Base-by-base conservation (phyloP, 2,113 vertebrate species). In the Gulo gulo region DNA sequence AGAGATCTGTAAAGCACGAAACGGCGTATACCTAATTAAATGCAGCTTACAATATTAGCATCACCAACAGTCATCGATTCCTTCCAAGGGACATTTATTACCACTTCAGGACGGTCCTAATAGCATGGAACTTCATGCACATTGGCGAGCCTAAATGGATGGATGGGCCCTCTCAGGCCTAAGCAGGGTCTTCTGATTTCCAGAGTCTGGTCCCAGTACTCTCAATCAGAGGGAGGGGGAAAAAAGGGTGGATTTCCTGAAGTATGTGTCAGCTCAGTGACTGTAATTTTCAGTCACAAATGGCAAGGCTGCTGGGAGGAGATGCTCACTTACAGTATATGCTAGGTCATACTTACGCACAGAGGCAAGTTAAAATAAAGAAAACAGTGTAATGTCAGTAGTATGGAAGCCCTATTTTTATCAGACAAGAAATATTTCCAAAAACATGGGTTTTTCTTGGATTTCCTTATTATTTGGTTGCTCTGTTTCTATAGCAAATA, bases 401-500 rank as follows among this genome's bases (percentile, higher is more conserved):
- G 45, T 63, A 84, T 0, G 84, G 61, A 85, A 52, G 59, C 7
- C 23, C 59, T 84, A 36, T 50, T 88, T 88, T 87, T 83, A 47
- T 78, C 74, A 47, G 31, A 24, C 18, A 73, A 92, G 26, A 11
- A 83, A 84, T 88, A 78, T 59, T 93, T 93, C 21, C 10, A 39
- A 89, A 83, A 93, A 76, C 36, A 81, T n/a, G 74, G 31, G 34
- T 65, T 91, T 81, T 76, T 87, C 65, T 91, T 87, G 7, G 0
- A 31, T 67, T 88, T 88, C 31, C 59, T 86, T 76, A 13, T 42
- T 42, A 74, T 52, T 55, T 83, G 34, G 34, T 82, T 82, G 24
- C 18, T 96, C 18, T 87, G 47, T 76, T 74, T 82, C 79, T 57
- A 78, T 39, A 83, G 83, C 47, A 88, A 95, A 91, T 26, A 65